Conservation (phyloP, 2,888 invertebrate species). For the Clepsis dumicolana region DNA sequence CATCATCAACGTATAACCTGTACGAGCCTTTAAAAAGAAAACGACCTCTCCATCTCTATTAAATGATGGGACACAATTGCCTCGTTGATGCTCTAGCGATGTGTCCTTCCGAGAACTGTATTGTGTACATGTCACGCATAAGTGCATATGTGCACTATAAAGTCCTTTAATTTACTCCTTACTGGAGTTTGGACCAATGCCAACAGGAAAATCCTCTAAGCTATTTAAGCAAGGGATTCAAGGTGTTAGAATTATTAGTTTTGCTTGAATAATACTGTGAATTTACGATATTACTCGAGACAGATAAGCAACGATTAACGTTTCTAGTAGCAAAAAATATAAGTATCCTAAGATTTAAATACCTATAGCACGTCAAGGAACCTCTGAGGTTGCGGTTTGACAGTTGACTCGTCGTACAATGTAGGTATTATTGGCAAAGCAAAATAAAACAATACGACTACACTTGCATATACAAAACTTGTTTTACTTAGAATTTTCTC, state of each 20-base stretch:
- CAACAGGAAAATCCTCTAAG: conserved; percentile 49
- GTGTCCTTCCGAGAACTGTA: neutral
- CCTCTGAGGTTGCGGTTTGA: neutral
- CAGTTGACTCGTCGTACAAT: neutral
- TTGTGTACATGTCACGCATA: too few species aligned
- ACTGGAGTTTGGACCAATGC: conserved; percentile 44
- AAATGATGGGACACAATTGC: conserved; percentile 20
- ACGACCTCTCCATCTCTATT: conserved; percentile 2
- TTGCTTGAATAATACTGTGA: neutral
- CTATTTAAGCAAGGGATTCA: conserved; percentile 17
- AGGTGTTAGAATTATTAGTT: conserved; percentile 18
- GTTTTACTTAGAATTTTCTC: neutral
- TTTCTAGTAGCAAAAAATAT: neutral
- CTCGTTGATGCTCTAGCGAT: neutral
- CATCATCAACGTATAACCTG: neutral
- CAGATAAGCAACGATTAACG: neutral
- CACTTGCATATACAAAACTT: neutral
- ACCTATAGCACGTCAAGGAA: neutral
- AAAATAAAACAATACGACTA: neutral
- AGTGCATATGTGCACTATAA: neutral
- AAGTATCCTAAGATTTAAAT: neutral
- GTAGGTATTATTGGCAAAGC: neutral
- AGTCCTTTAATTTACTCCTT: conserved; percentile 34
- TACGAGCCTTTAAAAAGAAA: neutral
- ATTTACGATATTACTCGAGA: neutral